A percentile compares a stretch with the other conserved stretches of the same genome.
Conservation (phyloP, 2,113 vertebrate species). For the Bujurquina vittata region DNA sequence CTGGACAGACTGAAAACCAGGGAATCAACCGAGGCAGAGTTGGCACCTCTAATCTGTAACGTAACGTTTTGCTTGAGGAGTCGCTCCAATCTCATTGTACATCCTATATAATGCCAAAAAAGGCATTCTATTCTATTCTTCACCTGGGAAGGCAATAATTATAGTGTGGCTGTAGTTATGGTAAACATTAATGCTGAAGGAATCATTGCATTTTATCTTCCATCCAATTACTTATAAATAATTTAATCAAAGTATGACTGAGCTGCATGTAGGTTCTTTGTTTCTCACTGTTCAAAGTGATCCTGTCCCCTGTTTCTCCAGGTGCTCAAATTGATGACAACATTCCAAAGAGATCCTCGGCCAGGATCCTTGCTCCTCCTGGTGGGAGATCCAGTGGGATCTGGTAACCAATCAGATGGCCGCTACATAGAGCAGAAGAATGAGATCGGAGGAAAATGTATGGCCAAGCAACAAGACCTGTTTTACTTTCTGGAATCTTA, state of each 20-base stretch:
- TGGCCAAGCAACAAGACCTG: slow-evolving; percentile 35
- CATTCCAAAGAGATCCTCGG: slow-evolving; percentile 93
- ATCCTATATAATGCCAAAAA: no score
- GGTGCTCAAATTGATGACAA: slow-evolving; percentile 95
- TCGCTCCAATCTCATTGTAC: not conserved
- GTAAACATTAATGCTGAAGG: not conserved
- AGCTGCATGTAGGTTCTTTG: slow-evolving; percentile 7
- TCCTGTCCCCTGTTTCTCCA: slow-evolving; percentile 47
- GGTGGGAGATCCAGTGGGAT: slow-evolving; percentile 94
- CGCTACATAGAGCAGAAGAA: not conserved
- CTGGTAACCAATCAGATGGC: slow-evolving; percentile 81
- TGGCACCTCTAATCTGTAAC: no score
- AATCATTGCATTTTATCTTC: not conserved
- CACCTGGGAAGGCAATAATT: not conserved
- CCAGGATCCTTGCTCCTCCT: slow-evolving; percentile 93
- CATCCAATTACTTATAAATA: not conserved
- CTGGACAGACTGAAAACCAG: no score
- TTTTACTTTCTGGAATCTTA: slow-evolving; percentile 47
- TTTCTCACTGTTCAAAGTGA: slow-evolving; percentile 35
- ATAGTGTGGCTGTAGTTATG: not conserved
- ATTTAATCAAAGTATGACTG: not conserved
- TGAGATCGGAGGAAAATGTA: slow-evolving; percentile 20
- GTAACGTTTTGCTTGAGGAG: not conserved
- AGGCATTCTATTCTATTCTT: not conserved
- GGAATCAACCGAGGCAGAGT: no score